phyloP scores from a whole-genome alignment of 1,140 invertebrate species.

The Diabrotica undecimpunctata region DNA sequence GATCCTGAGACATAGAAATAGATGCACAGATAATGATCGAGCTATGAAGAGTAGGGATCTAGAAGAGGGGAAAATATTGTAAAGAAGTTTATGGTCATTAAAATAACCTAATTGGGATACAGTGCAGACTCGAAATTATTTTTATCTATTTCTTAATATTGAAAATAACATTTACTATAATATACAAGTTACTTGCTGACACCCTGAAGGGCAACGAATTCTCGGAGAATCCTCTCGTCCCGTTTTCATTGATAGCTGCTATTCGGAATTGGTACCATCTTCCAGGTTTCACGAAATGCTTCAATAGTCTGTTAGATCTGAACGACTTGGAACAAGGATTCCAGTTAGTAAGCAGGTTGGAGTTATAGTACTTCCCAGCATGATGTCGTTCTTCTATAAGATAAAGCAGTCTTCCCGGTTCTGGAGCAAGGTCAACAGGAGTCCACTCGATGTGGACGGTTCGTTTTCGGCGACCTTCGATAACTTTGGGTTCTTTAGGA shows the following conservation, averaged over 20 bases:
- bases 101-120: too few relatives aligned
- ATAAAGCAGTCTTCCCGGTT: constrained; percentile 43
- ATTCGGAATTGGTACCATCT: constrained; percentile 75
- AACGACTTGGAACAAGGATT: constrained; percentile 43
- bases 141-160: too few relatives aligned
- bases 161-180: not conserved
- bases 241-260: constrained; percentile 65
- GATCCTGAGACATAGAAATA: too few relatives aligned
- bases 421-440: constrained; percentile 18
- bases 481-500: constrained; percentile 46
- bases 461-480: constrained; percentile 41
- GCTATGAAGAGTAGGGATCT: too few relatives aligned
- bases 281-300: constrained; percentile 60
- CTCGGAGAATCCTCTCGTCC: constrained; percentile 65
- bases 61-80: too few relatives aligned
- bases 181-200: constrained; percentile 47
- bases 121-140: too few relatives aligned
- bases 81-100: too few relatives aligned
- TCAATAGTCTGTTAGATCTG: constrained; percentile 54
- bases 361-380: constrained; percentile 51
- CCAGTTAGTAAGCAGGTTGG: constrained; percentile 54
- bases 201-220: constrained; percentile 59
- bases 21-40: too few relatives aligned
- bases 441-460: constrained; percentile 46
- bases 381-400: constrained; percentile 57